Conservation (phyloP, 2,113 vertebrate species). For the Leptobrachium ailaonicum region DNA sequence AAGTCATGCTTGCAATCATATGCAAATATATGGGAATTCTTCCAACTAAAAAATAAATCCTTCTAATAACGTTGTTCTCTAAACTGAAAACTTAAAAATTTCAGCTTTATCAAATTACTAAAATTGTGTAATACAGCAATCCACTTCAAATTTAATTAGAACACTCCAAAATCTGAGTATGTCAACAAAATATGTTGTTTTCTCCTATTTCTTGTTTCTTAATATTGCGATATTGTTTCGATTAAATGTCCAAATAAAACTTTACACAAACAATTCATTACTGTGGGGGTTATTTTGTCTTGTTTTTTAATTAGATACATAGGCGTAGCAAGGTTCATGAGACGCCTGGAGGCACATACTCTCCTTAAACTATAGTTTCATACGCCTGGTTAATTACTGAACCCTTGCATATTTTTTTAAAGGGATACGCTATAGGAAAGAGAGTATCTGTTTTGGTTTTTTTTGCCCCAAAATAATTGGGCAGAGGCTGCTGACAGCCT, state of each 20-base stretch:
- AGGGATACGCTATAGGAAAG: too few species aligned
- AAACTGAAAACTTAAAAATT: background rate
- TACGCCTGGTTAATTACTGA: too few species aligned
- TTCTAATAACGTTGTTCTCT: background rate
- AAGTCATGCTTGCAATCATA: conserved; percentile 83
- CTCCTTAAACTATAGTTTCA: too few species aligned
- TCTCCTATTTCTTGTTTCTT: background rate
- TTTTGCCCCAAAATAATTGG: too few species aligned
- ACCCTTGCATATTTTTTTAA: too few species aligned
- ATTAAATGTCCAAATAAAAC: background rate
- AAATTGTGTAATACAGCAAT: conserved; percentile 1
- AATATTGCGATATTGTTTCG: background rate
- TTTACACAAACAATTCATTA: too few species aligned
- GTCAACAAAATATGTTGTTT: conserved; percentile 1
- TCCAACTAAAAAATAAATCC: conserved; percentile 65
- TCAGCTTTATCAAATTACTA: background rate
- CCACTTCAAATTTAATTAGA: background rate
- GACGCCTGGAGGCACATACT: too few species aligned
- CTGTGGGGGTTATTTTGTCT: too few species aligned
- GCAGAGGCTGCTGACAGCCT: too few species aligned
- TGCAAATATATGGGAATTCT: conserved; percentile 80
- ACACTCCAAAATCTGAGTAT: background rate
- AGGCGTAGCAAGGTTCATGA: too few species aligned
- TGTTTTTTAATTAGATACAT: too few species aligned
- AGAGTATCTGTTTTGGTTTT: too few species aligned